Evolutionary conservation across 2,888 invertebrate species (phyloP), one percentile per base, ranked within the genome.

Genomic region (Stenoptilia bipunctidactyla): DNA sequence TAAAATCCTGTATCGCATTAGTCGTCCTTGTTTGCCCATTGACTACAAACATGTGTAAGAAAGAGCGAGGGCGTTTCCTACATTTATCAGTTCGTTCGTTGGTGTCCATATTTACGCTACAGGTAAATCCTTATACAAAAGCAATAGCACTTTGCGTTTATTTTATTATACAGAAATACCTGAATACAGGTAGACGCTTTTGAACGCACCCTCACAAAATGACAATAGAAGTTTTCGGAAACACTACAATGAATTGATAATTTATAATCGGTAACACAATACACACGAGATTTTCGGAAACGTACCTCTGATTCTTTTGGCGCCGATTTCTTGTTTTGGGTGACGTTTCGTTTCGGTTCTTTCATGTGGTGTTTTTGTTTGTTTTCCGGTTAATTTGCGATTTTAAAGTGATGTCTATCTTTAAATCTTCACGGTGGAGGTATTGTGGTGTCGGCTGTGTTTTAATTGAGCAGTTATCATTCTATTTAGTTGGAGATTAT

Each of bases 151-250:
- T 20, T n/a, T 20, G 20, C 20, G 20, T 20, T 20, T 72, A 68
- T 69, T 67, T 66, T 71, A 73, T 74, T 74, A 70, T 69, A 66
- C 60, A 69, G 69, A 69, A 71, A 74, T 79, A 74, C 75, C 77
- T 68, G 66, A 52, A 53, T 51, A 53, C 80, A 82, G 82, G 80
- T 80, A 82, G 69, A 58, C 44, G 55, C 56, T 70, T 77, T 76
- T 77, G 52, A 55, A 52, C 61, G 53, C 69, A 69, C 71, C 68
- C 70, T 68, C 67, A 60, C 54, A 49, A 51, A 48, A 52, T 65
- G 62, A 79, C 73, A 80, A 80, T 77, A 72, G 74, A 77, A 62
- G 20, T 82, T 82, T 82, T 80, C 65, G 77, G 80, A 82, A 80
- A 71, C 62, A 65, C 65, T 65, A 82, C 83, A 83, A 83, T 79